phyloP scores from a whole-genome alignment of 2,888 invertebrate genomes.

The Automeris io region DNA sequence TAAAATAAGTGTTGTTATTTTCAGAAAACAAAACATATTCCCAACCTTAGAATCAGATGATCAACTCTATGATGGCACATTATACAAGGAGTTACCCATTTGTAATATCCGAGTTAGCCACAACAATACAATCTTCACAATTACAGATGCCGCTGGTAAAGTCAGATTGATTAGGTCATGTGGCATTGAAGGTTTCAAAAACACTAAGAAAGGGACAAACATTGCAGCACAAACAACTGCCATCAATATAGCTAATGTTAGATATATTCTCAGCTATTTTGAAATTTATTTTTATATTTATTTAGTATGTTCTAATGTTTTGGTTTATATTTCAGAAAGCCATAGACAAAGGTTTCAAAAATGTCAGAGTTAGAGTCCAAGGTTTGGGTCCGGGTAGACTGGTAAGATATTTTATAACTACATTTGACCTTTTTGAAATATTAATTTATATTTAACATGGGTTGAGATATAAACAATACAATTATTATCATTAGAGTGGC shows the following conservation, averaged over 20 bases:
- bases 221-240: slow-evolving; percentile 97
- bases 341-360: slow-evolving; percentile 83
- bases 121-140: slow-evolving; percentile 91
- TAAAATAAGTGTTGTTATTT: too few relatives aligned
- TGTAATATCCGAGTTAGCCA: slow-evolving; percentile 87
- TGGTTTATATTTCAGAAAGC: slow-evolving; percentile 78
- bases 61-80: slow-evolving; percentile 83
- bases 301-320: slow-evolving; percentile 5
- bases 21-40: slow-evolving; percentile 82
- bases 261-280: slow-evolving; percentile 24
- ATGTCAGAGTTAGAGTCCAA: slow-evolving; percentile 85
- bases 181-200: slow-evolving; percentile 96
- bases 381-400: slow-evolving; percentile 94
- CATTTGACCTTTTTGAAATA: too few relatives aligned
- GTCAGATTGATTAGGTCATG: slow-evolving; percentile 82
- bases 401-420: slow-evolving; percentile 79
- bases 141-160: slow-evolving; percentile 83
- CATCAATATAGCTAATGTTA: slow-evolving; percentile 85
- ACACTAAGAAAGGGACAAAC: slow-evolving; percentile 96
- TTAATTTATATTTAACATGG: neutral
- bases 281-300: neutral
- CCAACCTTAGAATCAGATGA: slow-evolving; percentile 85
- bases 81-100: slow-evolving; percentile 88
- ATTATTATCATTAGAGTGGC: too few relatives aligned
- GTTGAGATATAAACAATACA: too few relatives aligned